These are phyloP conservation scores for Brachionus manjavacas DNA, from an alignment of 1,140 invertebrate species.

Conservation along the genomic window DNA sequence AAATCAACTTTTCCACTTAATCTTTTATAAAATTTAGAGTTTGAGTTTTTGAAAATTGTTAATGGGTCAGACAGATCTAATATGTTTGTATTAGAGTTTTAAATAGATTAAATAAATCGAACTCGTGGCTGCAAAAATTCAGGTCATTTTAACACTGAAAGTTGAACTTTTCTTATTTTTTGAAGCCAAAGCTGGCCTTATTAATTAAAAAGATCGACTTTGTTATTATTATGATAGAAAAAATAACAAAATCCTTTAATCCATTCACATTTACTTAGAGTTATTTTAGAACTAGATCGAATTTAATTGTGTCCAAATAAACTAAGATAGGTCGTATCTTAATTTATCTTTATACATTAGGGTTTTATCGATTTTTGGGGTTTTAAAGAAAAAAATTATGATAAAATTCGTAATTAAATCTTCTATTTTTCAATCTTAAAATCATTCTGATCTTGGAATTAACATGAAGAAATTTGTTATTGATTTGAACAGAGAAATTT, in stretches of 20 bases:
- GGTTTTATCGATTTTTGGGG: not conserved
- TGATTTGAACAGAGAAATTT: not conserved
- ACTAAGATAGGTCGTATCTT: not conserved
- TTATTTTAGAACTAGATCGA: not conserved
- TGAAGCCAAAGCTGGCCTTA: not conserved
- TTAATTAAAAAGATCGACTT: not conserved
- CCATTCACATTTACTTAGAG: not conserved
- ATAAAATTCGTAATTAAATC: not conserved
- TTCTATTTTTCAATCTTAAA: not conserved
- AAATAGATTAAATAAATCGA: not conserved
- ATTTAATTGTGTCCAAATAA: not conserved
- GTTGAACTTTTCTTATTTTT: not conserved
- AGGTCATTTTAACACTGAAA: not conserved
- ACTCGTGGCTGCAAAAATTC: not conserved
- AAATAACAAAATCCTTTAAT: conserved; percentile 1
- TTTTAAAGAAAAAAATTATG: not conserved
- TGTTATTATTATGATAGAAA: not conserved
- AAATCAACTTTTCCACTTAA: not conserved
- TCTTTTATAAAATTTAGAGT: not conserved
- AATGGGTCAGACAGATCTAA: not conserved
- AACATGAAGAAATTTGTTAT: not conserved
- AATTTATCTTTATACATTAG: not conserved
- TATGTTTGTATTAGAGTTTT: not conserved
- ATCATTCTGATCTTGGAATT: not conserved
- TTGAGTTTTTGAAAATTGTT: not conserved